phyloP scores from a whole-genome alignment of 1,140 invertebrate genomes.

The Nebria ingens region DNA sequence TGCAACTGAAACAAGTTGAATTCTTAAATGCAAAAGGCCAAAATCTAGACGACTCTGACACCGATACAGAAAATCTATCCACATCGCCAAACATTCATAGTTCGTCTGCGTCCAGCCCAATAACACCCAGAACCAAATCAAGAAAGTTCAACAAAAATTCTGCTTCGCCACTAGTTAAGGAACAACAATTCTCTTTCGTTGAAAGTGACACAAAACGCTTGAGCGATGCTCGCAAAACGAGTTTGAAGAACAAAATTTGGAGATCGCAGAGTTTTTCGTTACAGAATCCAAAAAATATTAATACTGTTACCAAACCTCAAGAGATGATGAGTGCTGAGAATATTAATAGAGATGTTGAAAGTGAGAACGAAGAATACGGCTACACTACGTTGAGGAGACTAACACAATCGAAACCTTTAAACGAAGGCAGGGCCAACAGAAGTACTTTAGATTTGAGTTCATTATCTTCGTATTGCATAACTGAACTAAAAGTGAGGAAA shows the following conservation, averaged over 20 bases:
- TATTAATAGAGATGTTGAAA: not conserved
- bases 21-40: not conserved
- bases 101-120: not conserved
- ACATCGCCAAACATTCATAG: not conserved
- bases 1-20: conserved; percentile 19
- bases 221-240: not conserved
- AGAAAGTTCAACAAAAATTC: not conserved
- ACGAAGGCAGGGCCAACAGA: not conserved
- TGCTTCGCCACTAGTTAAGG: too few relatives aligned
- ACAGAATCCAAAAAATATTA: not conserved
- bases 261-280: not conserved
- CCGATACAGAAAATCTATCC: not conserved
- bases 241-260: not conserved
- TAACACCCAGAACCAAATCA: not conserved
- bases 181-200: too few relatives aligned
- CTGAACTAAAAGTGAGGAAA: conserved; percentile 32
- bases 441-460: not conserved
- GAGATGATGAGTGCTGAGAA: not conserved
- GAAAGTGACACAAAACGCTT: not conserved
- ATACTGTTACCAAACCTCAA: not conserved
- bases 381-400: not conserved
- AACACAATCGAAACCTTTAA: not conserved
- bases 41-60: not conserved
- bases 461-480: conserved; percentile 9
- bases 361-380: not conserved